A percentile compares a stretch with the other conserved stretches of the same genome.
Evolutionary conservation across 2,888 invertebrate genomes (phyloP).

Genomic region (Notodonta ziczac): DNA sequence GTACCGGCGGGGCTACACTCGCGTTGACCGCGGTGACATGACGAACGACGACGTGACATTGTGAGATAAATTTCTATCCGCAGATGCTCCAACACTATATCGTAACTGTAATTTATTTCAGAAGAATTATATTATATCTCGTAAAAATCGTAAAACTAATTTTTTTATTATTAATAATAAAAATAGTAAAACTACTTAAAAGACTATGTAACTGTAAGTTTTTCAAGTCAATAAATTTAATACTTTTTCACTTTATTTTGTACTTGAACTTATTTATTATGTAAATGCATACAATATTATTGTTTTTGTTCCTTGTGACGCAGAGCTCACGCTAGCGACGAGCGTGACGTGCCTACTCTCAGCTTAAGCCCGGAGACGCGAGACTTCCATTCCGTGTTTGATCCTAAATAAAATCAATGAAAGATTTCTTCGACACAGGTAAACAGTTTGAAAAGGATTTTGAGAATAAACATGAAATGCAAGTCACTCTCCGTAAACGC

Average conservation of each 20-base stretch:
- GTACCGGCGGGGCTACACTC: neutral
- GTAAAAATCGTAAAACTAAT: conserved; percentile 72
- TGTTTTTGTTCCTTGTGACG: conserved; percentile 45
- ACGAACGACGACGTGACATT: conserved; percentile 24
- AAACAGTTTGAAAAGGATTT: neutral
- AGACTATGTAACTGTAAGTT: conserved; percentile 65
- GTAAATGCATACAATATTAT: conserved; percentile 31
- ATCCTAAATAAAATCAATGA: neutral
- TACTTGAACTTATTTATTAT: conserved; percentile 68
- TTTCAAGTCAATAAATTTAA: conserved; percentile 67
- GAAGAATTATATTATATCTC: conserved; percentile 43
- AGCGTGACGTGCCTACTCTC: conserved; percentile 20
- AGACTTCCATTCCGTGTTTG: conserved; percentile 7
- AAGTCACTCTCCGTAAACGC: conserved; percentile 20
- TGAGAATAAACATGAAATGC: conserved; percentile 15
- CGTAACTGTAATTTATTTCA: conserved; percentile 45
- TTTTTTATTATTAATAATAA: conserved; percentile 58
- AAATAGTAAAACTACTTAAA: conserved; percentile 74
- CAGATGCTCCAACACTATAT: conserved; percentile 35
- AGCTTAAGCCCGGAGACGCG: conserved; percentile 7
- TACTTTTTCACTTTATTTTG: conserved; percentile 54
- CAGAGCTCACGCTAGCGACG: conserved; percentile 28
- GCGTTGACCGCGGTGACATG: conserved; percentile 13
- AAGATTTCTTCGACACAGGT: neutral
- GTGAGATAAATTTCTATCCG: conserved; percentile 68